A percentile compares a stretch with the other conserved stretches of the same genome.
These are phyloP conservation scores for Sebastiscus albofasciatus DNA, from an alignment of 2,797 vertebrate species.

Conservation along the genomic window DNA sequence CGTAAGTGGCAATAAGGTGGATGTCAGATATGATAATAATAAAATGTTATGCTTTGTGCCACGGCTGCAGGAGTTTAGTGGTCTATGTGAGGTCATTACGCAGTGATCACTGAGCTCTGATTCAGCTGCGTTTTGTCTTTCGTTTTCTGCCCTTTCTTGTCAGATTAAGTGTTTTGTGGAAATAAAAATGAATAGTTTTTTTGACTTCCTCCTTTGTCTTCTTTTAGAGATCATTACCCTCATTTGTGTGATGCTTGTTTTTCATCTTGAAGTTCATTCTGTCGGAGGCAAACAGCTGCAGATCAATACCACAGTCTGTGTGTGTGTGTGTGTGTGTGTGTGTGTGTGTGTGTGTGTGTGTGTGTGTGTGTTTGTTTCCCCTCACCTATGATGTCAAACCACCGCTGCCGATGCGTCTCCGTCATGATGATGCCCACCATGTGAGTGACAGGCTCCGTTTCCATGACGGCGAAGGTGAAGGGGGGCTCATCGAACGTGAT, in stretches of 20 bases:
- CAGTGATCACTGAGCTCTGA: not conserved
- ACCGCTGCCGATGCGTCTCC: conserved; percentile 86
- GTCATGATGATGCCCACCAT: conserved; percentile 95
- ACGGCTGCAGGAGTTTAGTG: conserved; percentile 6
- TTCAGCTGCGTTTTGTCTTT: not conserved
- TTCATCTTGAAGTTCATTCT: conserved; percentile 20
- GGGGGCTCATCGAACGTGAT: conserved; percentile 91
- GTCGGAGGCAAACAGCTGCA: not conserved
- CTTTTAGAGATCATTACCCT: conserved; percentile 5
- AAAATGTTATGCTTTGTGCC: not conserved
- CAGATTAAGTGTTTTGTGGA: not conserved
- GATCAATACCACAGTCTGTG: conserved; percentile 6
- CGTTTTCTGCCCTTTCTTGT: not conserved
- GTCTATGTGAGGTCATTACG: not conserved
- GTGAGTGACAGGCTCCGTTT: conserved; percentile 93
- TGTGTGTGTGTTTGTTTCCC: not conserved
- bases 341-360: not conserved
- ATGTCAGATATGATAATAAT: conserved; percentile 38
- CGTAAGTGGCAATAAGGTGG: conserved; percentile 40
- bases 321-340: not conserved
- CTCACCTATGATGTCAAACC: conserved; percentile 92
- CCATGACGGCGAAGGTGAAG: conserved; percentile 93
- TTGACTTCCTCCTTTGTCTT: conserved; percentile 4
- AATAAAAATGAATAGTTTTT: not conserved
- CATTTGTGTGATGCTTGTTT: conserved; percentile 24